Evolutionary conservation across 1,140 invertebrate species (phyloP).

Genomic region (Eriocheir sinensis): DNA sequence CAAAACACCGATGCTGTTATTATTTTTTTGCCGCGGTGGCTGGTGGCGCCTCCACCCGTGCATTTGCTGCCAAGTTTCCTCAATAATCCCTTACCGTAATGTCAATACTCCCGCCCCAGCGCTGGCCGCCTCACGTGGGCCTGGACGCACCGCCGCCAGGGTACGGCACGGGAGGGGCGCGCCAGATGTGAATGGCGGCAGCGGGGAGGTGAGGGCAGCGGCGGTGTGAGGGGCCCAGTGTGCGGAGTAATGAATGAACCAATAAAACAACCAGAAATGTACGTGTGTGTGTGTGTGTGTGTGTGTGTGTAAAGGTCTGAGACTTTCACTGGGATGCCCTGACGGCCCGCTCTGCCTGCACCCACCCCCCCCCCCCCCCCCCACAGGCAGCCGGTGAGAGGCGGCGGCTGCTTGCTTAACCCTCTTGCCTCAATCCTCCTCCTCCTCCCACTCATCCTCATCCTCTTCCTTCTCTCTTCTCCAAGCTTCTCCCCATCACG

Average conservation of each 20-base stretch:
- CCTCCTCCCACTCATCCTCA: background rate
- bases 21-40: background rate
- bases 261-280: background rate
- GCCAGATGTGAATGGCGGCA: background rate
- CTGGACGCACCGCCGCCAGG: no score
- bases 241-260: background rate
- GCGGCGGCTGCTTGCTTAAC: constrained; percentile 41
- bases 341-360: constrained; percentile 7
- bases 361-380: no score
- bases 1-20: background rate
- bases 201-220: background rate
- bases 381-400: background rate
- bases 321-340: constrained; percentile 53
- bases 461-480: background rate
- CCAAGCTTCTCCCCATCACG: background rate
- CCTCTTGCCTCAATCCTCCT: constrained; percentile 29
- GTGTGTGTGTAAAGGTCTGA: constrained; percentile 41
- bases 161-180: no score
- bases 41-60: background rate
- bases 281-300: constrained; percentile 38
- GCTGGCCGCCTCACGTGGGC: background rate
- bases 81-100: background rate
- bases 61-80: background rate
- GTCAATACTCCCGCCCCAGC: background rate
- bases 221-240: no score